A percentile compares a stretch with the other conserved stretches of the same genome.
Evolutionary conservation across 2,888 invertebrate genomes (phyloP).

Genomic region (Drosophila dives): DNA sequence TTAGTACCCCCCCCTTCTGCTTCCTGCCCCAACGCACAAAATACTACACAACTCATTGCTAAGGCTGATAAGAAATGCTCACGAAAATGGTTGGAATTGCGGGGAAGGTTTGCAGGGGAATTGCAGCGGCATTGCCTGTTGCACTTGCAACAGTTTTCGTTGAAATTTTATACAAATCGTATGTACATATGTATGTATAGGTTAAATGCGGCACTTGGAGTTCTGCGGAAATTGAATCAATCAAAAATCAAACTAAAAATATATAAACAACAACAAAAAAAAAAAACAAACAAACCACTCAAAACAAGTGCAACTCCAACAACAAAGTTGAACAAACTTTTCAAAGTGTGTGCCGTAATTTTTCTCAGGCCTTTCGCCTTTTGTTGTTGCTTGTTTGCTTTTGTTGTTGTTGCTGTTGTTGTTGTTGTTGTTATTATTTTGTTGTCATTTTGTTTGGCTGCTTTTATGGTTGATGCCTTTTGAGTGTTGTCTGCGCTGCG

Average conservation of each 20-base stretch:
- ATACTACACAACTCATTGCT: conserved; percentile 39
- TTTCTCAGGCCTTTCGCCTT: conserved; percentile 41
- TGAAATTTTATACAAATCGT: background rate
- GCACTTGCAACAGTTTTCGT: background rate
- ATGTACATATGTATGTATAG: background rate
- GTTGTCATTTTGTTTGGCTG: conserved; percentile 34
- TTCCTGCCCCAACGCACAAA: background rate
- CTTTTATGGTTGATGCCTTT: conserved; percentile 42
- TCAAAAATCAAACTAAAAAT: conserved; percentile 26
- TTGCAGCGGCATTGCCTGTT: background rate
- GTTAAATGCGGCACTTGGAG: conserved; percentile 42
- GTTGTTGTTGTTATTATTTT: background rate
- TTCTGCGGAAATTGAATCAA: conserved; percentile 56
- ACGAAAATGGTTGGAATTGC: conserved; percentile 32
- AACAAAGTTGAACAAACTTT: conserved; percentile 54
- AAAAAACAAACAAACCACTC: conserved; percentile 20
- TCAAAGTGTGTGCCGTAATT: conserved; percentile 29
- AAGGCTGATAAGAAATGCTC: conserved; percentile 46
- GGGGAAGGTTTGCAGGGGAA: background rate
- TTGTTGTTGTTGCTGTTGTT: background rate
- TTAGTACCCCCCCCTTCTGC: background rate
- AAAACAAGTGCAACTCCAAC: conserved; percentile 23
- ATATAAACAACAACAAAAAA: conserved; percentile 29
- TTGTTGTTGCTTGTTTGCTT: conserved; percentile 6
- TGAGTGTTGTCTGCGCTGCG: conserved; percentile 48